These are phyloP conservation scores for Rhingia rostrata DNA, from an alignment of 2,888 invertebrate species.

Conservation along the genomic window DNA sequence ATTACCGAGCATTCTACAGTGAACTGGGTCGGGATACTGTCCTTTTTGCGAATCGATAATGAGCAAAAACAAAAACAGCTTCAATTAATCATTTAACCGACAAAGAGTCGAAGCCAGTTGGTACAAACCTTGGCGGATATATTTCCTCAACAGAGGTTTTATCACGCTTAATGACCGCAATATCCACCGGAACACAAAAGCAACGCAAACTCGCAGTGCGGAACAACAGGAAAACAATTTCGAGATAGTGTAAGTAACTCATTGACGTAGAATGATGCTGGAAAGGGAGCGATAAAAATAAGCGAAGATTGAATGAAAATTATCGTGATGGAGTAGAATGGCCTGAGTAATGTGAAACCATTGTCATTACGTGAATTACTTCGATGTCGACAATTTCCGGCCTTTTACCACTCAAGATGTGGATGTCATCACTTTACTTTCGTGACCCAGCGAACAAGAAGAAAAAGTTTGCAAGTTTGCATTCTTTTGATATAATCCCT, in stretches of 20 bases:
- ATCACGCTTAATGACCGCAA: slow-evolving; percentile 61
- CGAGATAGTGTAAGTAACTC: no score
- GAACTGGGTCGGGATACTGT: slow-evolving; percentile 40
- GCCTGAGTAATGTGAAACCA: slow-evolving; percentile 62
- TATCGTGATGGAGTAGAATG: slow-evolving; percentile 54
- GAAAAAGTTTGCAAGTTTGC: not conserved
- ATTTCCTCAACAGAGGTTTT: not conserved
- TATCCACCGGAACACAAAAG: slow-evolving; percentile 38
- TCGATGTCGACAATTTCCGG: slow-evolving; percentile 29
- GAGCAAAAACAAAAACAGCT: slow-evolving; percentile 53
- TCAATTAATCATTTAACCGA: slow-evolving; percentile 68
- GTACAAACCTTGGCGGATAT: slow-evolving; percentile 27
- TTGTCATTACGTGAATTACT: slow-evolving; percentile 59
- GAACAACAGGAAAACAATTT: slow-evolving; percentile 23
- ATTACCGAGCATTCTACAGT: slow-evolving; percentile 38
- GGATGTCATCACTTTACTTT: not conserved
- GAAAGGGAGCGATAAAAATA: slow-evolving; percentile 1
- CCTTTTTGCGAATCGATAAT: slow-evolving; percentile 53
- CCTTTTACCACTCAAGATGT: not conserved
- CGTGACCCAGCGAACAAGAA: not conserved
- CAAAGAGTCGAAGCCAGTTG: not conserved
- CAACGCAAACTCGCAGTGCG: slow-evolving; percentile 45
- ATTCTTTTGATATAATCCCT: not conserved
- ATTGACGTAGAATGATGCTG: not conserved
- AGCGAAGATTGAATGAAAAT: slow-evolving; percentile 44